Percentiles rank a stretch among this genome's conserved stretches.
These are phyloP conservation scores for Epirrhoe alternata DNA, from an alignment of 2,888 invertebrate genomes.

Conservation along the genomic window DNA sequence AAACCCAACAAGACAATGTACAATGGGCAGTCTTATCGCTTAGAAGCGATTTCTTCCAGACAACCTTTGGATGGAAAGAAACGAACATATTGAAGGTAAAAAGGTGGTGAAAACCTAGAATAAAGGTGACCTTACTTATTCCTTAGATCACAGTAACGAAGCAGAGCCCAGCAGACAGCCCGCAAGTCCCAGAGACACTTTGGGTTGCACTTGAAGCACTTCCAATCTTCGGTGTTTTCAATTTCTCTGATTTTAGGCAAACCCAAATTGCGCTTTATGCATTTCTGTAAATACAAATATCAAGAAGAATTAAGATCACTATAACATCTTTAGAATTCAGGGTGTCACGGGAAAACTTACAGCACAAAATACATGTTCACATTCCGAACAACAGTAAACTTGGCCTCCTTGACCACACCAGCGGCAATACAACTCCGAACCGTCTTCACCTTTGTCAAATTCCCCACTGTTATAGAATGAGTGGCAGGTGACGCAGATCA, in stretches of 20 bases:
- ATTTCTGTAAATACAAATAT: conserved; percentile 83
- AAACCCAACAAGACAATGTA: no score
- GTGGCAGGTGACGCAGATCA: conserved; percentile 89
- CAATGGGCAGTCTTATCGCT: no score
- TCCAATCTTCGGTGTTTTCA: conserved; percentile 91
- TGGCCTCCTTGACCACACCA: conserved; percentile 94
- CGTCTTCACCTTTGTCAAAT: conserved; percentile 93
- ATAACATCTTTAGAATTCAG: not conserved
- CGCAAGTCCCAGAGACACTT: conserved; percentile 87
- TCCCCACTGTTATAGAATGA: conserved; percentile 92
- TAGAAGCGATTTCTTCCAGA: no score
- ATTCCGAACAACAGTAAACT: conserved; percentile 91
- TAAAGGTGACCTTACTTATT: conserved; percentile 85
- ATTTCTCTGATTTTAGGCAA: conserved; percentile 87
- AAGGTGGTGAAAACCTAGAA: no score
- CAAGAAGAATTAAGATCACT: not conserved
- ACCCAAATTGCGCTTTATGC: conserved; percentile 90
- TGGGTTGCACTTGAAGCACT: conserved; percentile 90
- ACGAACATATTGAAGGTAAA: no score
- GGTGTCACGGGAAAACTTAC: conserved; percentile 56
- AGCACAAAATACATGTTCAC: conserved; percentile 90
- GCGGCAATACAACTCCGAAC: conserved; percentile 92
- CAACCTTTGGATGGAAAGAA: no score
- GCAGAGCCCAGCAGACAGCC: conserved; percentile 89
- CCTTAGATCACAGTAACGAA: conserved; percentile 87